These are phyloP conservation scores for Cremastobaeus sp. DNA, from an alignment of 2,888 invertebrate species.

Conservation along the genomic window DNA sequence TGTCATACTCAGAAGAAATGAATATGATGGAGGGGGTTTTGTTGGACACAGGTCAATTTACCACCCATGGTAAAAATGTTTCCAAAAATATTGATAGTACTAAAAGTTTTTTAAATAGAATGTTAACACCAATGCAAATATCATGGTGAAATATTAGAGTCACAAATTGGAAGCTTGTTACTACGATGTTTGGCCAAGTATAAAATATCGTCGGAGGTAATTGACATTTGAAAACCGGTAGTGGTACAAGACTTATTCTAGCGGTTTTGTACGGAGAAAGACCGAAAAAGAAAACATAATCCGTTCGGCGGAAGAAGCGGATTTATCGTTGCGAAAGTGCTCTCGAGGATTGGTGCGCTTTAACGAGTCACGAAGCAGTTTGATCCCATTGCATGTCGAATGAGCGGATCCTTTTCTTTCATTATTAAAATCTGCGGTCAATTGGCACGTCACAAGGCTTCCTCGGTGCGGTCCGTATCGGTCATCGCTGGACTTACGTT, in stretches of 20 bases:
- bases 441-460: conserved; percentile 29
- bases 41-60: no score
- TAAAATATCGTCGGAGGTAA: conserved; percentile 14
- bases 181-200: not conserved
- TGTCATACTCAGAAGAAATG: no score
- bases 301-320: conserved; percentile 25
- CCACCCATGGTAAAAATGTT: no score
- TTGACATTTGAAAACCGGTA: conserved; percentile 37
- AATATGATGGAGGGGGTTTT: no score
- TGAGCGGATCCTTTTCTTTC: conserved; percentile 19
- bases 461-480: conserved; percentile 31
- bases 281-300: conserved; percentile 13
- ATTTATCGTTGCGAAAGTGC: conserved; percentile 32
- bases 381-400: conserved; percentile 39
- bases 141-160: no score
- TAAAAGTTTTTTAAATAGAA: no score
- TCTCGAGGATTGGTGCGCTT: conserved; percentile 20
- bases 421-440: conserved; percentile 34
- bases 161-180: conserved; percentile 12
- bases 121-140: no score
- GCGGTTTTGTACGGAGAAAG: conserved; percentile 2
- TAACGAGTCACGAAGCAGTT: conserved; percentile 37
- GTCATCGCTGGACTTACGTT: conserved; percentile 20
- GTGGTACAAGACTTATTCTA: conserved; percentile 6
- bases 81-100: no score